Percentiles rank a stretch among this genome's conserved stretches.
Evolutionary conservation across 2,888 invertebrate genomes (phyloP).

Genomic region (Drosophila leonis): DNA sequence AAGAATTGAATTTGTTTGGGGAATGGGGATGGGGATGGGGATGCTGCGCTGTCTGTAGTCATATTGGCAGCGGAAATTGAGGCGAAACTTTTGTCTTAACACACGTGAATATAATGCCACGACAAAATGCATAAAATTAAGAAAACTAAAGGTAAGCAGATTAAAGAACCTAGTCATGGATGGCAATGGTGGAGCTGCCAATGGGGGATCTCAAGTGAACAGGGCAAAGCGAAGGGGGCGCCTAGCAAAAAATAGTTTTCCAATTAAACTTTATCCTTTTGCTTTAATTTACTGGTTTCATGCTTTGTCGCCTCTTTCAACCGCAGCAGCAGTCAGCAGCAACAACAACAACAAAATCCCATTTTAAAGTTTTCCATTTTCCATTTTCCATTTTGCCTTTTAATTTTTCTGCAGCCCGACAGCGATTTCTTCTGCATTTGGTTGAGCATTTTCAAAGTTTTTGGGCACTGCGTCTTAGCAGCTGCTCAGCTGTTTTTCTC

Average conservation of each 20-base stretch:
- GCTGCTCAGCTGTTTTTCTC: conserved; percentile 10
- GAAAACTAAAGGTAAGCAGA: conserved; percentile 82
- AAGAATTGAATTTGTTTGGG: neutral
- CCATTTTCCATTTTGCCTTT: conserved; percentile 60
- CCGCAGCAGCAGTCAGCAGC: conserved; percentile 70
- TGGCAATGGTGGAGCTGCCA: neutral
- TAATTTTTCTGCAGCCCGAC: conserved; percentile 37
- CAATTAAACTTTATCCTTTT: conserved; percentile 86
- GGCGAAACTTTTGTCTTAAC: conserved; percentile 76
- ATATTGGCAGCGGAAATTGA: conserved; percentile 79
- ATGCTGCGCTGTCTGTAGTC: conserved; percentile 52
- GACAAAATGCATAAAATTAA: conserved; percentile 78
- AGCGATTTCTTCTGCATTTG: conserved; percentile 63
- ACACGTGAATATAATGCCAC: conserved; percentile 73
- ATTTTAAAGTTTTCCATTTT: conserved; percentile 78
- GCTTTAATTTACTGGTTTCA: conserved; percentile 85
- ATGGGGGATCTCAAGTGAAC: neutral
- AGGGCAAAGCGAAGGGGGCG: conserved; percentile 15
- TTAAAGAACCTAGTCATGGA: conserved; percentile 61
- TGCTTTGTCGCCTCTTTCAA: conserved; percentile 85
- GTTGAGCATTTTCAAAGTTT: conserved; percentile 41
- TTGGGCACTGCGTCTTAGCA: conserved; percentile 28
- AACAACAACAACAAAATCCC: conserved; percentile 59
- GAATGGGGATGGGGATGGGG: neutral
- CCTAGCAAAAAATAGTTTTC: conserved; percentile 83